Percentiles rank a stretch among this genome's conserved stretches.
These are phyloP conservation scores for Chroicocephalus ridibundus DNA, from an alignment of 2,113 vertebrate species.

Conservation along the genomic window DNA sequence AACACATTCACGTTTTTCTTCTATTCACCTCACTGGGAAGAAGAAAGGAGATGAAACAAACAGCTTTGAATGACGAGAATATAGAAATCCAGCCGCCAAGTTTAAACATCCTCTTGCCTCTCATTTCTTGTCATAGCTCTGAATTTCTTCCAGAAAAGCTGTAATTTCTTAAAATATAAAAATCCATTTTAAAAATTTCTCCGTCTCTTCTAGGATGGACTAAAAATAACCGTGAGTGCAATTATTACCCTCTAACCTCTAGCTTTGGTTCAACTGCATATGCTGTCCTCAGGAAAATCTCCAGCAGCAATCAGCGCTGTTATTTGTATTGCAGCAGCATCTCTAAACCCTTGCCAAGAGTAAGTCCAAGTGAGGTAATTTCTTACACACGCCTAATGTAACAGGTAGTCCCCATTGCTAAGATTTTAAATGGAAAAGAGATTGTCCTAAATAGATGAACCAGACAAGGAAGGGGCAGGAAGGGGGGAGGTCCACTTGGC, in stretches of 20 bases:
- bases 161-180: slow-evolving; percentile 41
- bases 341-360: not conserved
- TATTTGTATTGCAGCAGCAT: slow-evolving; percentile 25
- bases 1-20: slow-evolving; percentile 19
- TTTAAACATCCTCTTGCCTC: not conserved
- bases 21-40: not conserved
- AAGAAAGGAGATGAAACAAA: not conserved
- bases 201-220: not conserved
- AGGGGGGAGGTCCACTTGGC: not conserved
- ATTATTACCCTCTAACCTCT: slow-evolving; percentile 45
- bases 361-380: not conserved
- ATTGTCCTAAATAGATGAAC: not conserved
- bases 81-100: not conserved
- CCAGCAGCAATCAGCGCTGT: not conserved
- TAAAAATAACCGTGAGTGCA: slow-evolving; percentile 52
- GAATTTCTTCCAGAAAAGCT: slow-evolving; percentile 51
- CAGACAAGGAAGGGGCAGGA: not conserved
- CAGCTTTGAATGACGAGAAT: not conserved
- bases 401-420: not conserved
- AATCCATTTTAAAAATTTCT: not conserved
- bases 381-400: not conserved
- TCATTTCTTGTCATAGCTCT: not conserved
- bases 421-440: not conserved
- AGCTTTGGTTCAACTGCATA: not conserved
- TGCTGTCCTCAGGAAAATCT: slow-evolving; percentile 27